Evolutionary conservation across 2,113 vertebrate genomes (phyloP).

Genomic region (Panthera tigris): DNA sequence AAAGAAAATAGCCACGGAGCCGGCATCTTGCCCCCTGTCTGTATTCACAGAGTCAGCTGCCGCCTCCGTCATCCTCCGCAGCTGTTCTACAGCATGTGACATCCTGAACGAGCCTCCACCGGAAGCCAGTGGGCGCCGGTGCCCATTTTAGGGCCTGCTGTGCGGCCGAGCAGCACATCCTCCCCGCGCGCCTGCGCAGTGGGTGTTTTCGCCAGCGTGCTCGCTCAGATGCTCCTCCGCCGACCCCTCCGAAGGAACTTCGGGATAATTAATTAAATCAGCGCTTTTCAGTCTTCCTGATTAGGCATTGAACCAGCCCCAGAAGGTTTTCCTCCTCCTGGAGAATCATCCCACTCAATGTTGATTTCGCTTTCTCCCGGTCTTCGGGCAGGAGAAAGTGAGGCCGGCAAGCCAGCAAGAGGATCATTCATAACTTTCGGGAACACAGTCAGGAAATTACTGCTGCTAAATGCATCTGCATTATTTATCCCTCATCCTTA

Average conservation of each 20-base stretch:
- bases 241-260: constrained; percentile 14
- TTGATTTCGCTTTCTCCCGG: constrained; percentile 10
- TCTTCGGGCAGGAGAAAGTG: constrained; percentile 49
- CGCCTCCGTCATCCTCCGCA: constrained; percentile 51
- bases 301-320: constrained; percentile 5
- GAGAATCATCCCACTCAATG: constrained; percentile 26
- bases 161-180: constrained; percentile 52
- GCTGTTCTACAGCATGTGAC: constrained; percentile 63
- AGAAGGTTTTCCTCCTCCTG: not conserved
- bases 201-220: not conserved
- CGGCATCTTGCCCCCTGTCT: not conserved
- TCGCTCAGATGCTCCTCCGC: not conserved
- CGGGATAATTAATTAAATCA: constrained; percentile 40
- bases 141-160: constrained; percentile 20
- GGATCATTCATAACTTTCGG: constrained; percentile 54
- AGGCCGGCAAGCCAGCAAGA: constrained; percentile 14
- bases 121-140: constrained; percentile 47
- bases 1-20: not conserved
- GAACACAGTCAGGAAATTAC: constrained; percentile 6
- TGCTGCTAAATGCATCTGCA: constrained; percentile 6
- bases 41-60: not conserved
- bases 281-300: constrained; percentile 20
- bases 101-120: constrained; percentile 29
- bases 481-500: constrained; percentile 19
- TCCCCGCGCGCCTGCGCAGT: not conserved